Percentiles rank a stretch among this genome's conserved stretches.
phyloP scores from a whole-genome alignment of 2,888 invertebrate genomes.

The Athalia circularis region DNA sequence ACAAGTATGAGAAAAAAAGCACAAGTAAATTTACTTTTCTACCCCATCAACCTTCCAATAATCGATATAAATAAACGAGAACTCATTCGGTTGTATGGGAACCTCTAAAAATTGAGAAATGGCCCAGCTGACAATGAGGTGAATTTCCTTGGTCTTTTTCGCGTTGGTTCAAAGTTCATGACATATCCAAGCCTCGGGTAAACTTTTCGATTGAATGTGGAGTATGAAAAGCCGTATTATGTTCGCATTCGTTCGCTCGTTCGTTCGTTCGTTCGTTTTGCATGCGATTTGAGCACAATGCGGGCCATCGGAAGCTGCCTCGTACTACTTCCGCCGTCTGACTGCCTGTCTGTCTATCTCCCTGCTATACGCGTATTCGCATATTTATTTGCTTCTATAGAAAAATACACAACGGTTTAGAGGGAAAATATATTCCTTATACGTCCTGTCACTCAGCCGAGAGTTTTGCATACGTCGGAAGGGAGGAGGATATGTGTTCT shows the following conservation, averaged over 20 bases:
- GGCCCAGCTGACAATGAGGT: not conserved
- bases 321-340: conserved; percentile 67
- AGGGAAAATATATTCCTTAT: conserved; percentile 44
- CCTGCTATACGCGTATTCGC: conserved; percentile 52
- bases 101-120: not conserved
- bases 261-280: conserved; percentile 62
- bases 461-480: conserved; percentile 45
- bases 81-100: too few relatives aligned
- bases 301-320: conserved; percentile 67
- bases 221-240: conserved; percentile 48
- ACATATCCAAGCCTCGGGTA: conserved; percentile 29
- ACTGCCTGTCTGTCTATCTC: conserved; percentile 59
- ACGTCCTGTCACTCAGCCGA: conserved; percentile 39
- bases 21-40: too few relatives aligned
- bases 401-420: conserved; percentile 56
- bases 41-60: too few relatives aligned
- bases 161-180: conserved; percentile 25
- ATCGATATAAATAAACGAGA: too few relatives aligned
- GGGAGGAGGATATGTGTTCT: conserved; percentile 40
- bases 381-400: conserved; percentile 59
- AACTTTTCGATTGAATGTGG: conserved; percentile 49
- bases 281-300: conserved; percentile 65
- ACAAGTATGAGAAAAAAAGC: too few relatives aligned
- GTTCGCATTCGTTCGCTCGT: conserved; percentile 60
- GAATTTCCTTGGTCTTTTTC: conserved; percentile 13